These are phyloP conservation scores for Apeltes quadracus DNA, from an alignment of 2,113 vertebrate species.

Conservation along the genomic window DNA sequence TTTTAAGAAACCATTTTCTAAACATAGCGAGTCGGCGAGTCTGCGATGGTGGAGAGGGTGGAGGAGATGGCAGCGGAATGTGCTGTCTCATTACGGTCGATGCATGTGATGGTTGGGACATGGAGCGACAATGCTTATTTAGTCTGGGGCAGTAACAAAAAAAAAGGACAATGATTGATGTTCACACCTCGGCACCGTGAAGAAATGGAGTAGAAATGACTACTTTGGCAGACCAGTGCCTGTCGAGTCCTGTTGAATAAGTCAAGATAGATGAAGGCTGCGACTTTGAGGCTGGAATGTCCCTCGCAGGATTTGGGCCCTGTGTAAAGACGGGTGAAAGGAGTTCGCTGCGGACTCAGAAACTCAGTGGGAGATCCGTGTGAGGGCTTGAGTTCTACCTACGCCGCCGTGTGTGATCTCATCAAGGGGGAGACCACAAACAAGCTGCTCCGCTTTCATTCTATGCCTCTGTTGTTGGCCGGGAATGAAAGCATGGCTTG, in stretches of 20 bases:
- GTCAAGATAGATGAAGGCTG: conserved; percentile 32
- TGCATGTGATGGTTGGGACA: conserved; percentile 25
- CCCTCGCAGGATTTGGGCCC: conserved; percentile 23
- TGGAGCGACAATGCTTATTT: conserved; percentile 49
- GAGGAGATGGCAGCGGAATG: conserved; percentile 42
- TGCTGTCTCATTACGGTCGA: conserved; percentile 52
- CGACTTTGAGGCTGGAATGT: conserved; percentile 42
- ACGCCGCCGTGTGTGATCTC: conserved; percentile 60
- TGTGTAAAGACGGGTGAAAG: conserved; percentile 56
- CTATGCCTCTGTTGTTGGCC: conserved; percentile 58
- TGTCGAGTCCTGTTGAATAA: conserved; percentile 49
- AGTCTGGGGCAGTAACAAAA: conserved; percentile 16
- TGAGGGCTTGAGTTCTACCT: conserved; percentile 36
- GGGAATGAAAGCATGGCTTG: conserved; percentile 69
- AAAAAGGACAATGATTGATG: conserved; percentile 47
- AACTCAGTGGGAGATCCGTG: conserved; percentile 53
- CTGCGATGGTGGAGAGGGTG: conserved; percentile 12
- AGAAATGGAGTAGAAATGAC: conserved; percentile 26
- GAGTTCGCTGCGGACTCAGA: conserved; percentile 35
- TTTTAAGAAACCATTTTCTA: conserved; percentile 74
- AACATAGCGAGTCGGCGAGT: conserved; percentile 54
- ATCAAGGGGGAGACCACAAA: conserved; percentile 70
- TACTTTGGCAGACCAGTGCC: conserved; percentile 35
- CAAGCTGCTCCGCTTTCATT: conserved; percentile 63
- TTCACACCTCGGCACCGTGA: conserved; percentile 23